Evolutionary conservation across 2,113 vertebrate species (phyloP), one percentile per base, ranked within the genome.

Genomic region (Cynoglossus semilaevis): DNA sequence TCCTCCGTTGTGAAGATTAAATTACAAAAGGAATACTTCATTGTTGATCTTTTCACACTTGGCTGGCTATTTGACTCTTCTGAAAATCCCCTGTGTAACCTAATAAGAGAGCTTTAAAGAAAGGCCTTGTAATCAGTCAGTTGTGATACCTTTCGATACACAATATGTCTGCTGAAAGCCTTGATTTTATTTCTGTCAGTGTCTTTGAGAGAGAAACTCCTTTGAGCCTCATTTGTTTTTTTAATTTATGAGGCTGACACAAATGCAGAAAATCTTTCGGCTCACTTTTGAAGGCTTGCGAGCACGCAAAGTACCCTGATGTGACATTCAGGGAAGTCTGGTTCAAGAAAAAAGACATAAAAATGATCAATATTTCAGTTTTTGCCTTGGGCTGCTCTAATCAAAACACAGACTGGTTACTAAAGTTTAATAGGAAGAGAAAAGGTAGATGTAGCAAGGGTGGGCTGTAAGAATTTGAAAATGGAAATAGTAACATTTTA

Each of bases 341-440:
- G 46, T 50, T 42, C 58, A 54, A 13, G 16, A 47, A 69, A 53
- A 37, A 72, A 65, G 44, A 63, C 50, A 64, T 36, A 46, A 60
- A 49, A 52, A 55, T 9, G 53, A 61, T 79, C 15, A 63, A 68
- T 77, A 67, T 66, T 77, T 73, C 15, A 77, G 41, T 57, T 58
- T 63, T 64, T 13, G 42, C 63, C 60, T 37, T 34, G 48, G 54
- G 69, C 78, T 51, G 53, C 49, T 49, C 52, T 62, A 61, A 73
- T 45, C 51, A 68, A 7, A 7, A 18, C 52, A 44, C 63, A 52
- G 51, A 58, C 58, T 43, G 34, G 42, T 37, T 45, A 14, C 42
- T 68, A 60, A 60, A 71, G 48, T 74, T 76, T 59, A 79, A 79
- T 57, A 62, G 42, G 56, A 61, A 69, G 40, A 15, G 56, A 22